These are phyloP conservation scores for Oryzias dopingdopingensis DNA, from an alignment of 2,797 vertebrate genomes.

Conservation along the genomic window DNA sequence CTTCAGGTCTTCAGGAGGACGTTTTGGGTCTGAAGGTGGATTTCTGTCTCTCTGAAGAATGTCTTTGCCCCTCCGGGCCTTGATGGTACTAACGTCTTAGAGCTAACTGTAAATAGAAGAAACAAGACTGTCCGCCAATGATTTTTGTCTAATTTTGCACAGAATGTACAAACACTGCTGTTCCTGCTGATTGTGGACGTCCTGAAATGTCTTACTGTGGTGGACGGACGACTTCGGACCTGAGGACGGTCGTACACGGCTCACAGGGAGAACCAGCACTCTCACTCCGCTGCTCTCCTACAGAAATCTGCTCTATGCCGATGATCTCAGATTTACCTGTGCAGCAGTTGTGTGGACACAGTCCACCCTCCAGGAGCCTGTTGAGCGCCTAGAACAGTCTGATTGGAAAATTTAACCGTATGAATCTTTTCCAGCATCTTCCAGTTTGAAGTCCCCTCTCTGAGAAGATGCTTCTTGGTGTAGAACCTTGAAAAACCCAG, in stretches of 20 bases:
- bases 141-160: slow-evolving; percentile 63
- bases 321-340: too few species aligned
- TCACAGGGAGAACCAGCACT: neutral
- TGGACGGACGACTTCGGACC: neutral
- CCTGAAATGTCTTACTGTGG: slow-evolving; percentile 2
- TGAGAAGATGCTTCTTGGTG: too few species aligned
- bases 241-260: neutral
- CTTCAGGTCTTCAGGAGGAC: neutral
- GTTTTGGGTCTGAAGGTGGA: slow-evolving; percentile 30
- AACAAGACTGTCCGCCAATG: slow-evolving; percentile 6
- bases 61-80: slow-evolving; percentile 27
- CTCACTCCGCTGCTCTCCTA: too few species aligned
- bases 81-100: slow-evolving; percentile 50
- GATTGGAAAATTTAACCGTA: too few species aligned
- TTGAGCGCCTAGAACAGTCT: too few species aligned
- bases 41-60: slow-evolving; percentile 37
- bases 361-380: too few species aligned
- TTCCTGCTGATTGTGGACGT: slow-evolving; percentile 17
- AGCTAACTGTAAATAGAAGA: slow-evolving; percentile 61
- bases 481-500: too few species aligned
- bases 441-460: too few species aligned
- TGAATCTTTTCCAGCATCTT: too few species aligned
- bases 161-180: slow-evolving; percentile 63
- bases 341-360: too few species aligned
- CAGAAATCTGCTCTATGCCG: too few species aligned